Evolutionary conservation across 1,140 invertebrate species (phyloP).

Genomic region (Bombus confusus): DNA sequence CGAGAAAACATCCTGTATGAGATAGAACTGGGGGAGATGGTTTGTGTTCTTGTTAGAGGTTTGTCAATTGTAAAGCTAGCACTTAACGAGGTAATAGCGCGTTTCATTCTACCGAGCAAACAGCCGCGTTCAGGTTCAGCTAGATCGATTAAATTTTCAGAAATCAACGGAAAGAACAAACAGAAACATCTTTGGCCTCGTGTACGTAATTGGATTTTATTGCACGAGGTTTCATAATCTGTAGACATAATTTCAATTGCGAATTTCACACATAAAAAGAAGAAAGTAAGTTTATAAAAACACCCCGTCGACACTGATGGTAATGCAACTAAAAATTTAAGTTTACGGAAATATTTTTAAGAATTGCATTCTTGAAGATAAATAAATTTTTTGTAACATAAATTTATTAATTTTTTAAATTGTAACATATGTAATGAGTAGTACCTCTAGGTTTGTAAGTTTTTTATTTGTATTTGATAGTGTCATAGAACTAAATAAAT

Average conservation of each 20-base stretch:
- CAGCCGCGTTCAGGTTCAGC: too few species aligned
- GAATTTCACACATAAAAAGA: not conserved
- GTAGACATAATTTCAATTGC: not conserved
- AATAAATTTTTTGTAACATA: not conserved
- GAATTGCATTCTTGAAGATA: not conserved
- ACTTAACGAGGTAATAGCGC: not conserved
- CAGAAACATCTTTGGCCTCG: not conserved
- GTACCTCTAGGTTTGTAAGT: too few species aligned
- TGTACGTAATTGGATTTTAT: not conserved
- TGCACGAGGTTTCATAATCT: not conserved
- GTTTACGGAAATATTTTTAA: not conserved
- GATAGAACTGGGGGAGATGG: not conserved
- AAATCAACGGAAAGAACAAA: not conserved
- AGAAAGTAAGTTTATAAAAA: not conserved
- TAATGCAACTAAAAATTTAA: not conserved
- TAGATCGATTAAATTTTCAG: not conserved
- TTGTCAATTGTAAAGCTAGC: not conserved
- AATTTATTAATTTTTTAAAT: not conserved
- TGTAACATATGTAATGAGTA: too few species aligned
- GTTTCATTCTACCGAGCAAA: not conserved
- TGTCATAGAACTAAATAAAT: not conserved
- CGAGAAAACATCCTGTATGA: not conserved
- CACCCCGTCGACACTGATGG: not conserved
- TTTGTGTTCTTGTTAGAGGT: not conserved
- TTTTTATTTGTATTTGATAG: too few species aligned